Conservation (phyloP, 2,113 vertebrate genomes). For the Holacanthus passer region DNA sequence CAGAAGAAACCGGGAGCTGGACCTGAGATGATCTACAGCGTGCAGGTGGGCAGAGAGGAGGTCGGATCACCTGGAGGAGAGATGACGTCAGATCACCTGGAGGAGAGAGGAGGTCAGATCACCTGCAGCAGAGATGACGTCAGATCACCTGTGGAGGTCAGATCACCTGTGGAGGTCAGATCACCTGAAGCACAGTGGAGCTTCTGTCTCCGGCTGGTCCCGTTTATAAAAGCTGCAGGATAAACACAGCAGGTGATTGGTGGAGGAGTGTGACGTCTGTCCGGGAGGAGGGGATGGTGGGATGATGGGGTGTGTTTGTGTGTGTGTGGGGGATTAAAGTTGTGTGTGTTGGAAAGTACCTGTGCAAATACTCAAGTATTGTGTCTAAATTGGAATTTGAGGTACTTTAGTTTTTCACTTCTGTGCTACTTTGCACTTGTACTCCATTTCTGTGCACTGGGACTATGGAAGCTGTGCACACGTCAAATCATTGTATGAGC, state of each 20-base stretch:
- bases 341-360: not conserved
- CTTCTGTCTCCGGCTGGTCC: not conserved
- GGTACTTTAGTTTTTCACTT: not conserved
- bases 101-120: not conserved
- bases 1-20: not conserved
- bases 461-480: not conserved
- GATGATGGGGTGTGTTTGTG: not conserved
- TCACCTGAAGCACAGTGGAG: not conserved
- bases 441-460: too few species aligned
- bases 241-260: constrained; percentile 78
- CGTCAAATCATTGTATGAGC: too few species aligned
- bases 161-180: not conserved
- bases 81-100: not conserved
- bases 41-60: not conserved
- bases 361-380: not conserved
- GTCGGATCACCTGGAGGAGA: not conserved
- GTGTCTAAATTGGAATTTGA: not conserved
- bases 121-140: too few species aligned
- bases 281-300: not conserved
- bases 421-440: not conserved
- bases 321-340: not conserved
- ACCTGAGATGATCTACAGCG: not conserved
- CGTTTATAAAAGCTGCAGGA: constrained; percentile 72
- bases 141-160: too few species aligned
- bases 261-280: constrained; percentile 55